phyloP scores from a whole-genome alignment of 2,888 invertebrate genomes.

The Argyra leucocephala region DNA sequence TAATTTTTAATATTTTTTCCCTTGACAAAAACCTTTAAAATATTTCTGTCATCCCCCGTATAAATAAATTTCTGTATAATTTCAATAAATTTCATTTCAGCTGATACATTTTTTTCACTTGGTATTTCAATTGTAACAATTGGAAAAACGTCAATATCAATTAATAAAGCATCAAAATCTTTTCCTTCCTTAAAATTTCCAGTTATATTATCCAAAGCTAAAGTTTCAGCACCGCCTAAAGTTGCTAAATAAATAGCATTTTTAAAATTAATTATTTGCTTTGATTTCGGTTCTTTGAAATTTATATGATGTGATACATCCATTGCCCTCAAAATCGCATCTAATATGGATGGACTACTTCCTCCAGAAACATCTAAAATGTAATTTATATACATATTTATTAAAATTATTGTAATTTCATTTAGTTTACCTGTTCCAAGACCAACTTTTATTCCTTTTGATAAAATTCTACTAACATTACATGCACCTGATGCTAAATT shows the following conservation, averaged over 20 bases:
- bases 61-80: slow-evolving; percentile 68
- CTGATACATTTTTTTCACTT: slow-evolving; percentile 26
- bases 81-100: slow-evolving; percentile 48
- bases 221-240: slow-evolving; percentile 74
- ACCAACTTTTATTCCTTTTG: slow-evolving; percentile 62
- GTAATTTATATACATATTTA: neutral
- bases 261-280: slow-evolving; percentile 48
- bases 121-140: slow-evolving; percentile 45
- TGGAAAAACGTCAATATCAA: slow-evolving; percentile 55
- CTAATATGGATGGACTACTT: slow-evolving; percentile 63
- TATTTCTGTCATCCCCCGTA: slow-evolving; percentile 75
- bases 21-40: slow-evolving; percentile 63
- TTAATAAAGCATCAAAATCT: slow-evolving; percentile 75
- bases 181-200: slow-evolving; percentile 76
- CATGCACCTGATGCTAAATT: slow-evolving; percentile 72
- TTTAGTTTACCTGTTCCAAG: slow-evolving; percentile 66
- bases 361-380: slow-evolving; percentile 75
- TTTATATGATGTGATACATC: slow-evolving; percentile 63
- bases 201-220: slow-evolving; percentile 60
- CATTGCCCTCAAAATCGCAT: slow-evolving; percentile 63
- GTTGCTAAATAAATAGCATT: slow-evolving; percentile 80
- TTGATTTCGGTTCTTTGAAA: slow-evolving; percentile 43
- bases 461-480: slow-evolving; percentile 57
- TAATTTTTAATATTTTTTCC: slow-evolving; percentile 50
- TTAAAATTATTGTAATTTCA: slow-evolving; percentile 8